Evolutionary conservation across 1,140 invertebrate genomes (phyloP).

Genomic region (Marisa cornuarietis): DNA sequence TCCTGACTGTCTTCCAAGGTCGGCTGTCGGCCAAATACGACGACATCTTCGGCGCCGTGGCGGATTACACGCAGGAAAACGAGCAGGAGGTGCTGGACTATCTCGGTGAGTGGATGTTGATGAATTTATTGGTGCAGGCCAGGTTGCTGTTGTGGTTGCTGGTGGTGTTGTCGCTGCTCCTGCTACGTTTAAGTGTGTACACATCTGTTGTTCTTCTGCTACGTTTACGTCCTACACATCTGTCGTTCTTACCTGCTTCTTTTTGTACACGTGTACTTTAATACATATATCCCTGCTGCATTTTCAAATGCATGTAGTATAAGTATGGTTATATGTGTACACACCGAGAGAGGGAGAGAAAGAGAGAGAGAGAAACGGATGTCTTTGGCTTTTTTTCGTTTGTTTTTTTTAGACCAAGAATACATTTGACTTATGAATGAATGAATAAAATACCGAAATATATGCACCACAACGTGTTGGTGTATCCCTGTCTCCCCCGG

Average conservation of each 20-base stretch:
- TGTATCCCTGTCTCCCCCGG: no score
- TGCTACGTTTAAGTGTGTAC: neutral
- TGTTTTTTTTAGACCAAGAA: no score
- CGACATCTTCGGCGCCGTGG: slow-evolving; percentile 62
- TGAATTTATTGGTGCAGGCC: neutral
- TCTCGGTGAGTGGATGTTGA: slow-evolving; percentile 45
- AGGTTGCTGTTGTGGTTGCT: neutral
- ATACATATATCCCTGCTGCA: no score
- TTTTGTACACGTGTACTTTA: neutral
- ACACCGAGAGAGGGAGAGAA: no score
- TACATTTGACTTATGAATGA: no score
- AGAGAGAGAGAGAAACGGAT: no score
- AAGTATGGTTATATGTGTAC: no score
- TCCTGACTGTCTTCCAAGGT: slow-evolving; percentile 57
- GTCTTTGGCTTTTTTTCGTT: no score
- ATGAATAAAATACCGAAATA: no score
- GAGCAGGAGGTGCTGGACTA: slow-evolving; percentile 50
- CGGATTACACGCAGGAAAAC: slow-evolving; percentile 44
- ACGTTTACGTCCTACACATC: no score
- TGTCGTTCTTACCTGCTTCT: slow-evolving; percentile 5
- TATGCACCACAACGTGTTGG: no score
- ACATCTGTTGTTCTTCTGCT: slow-evolving; percentile 7
- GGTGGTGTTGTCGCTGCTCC: neutral
- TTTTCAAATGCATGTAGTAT: no score
- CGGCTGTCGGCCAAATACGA: slow-evolving; percentile 63